Evolutionary conservation across 2,888 invertebrate genomes (phyloP), one percentile per base, ranked within the genome.

Genomic region (Lepidocyrtinus sp.): DNA sequence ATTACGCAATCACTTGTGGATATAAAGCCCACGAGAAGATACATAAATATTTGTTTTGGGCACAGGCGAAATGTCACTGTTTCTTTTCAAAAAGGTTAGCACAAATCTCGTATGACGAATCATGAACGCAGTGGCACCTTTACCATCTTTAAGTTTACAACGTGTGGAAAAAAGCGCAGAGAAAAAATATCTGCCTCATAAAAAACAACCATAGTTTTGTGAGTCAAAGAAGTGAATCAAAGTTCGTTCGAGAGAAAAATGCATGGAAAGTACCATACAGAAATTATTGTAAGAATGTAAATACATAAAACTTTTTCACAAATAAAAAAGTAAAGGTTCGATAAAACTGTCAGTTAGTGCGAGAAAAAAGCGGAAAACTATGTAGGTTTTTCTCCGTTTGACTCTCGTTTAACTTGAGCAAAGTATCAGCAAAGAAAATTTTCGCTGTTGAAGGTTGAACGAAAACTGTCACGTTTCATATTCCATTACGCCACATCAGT

Each of bases 391-490:
- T n/a, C n/a, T 36, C 36, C 36, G n/a, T 36, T 36, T 36, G 36
- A 36, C 36, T 36, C 36, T 36, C 12, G 36, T 36, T 36, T n/a
- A n/a, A n/a, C n/a, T n/a, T 12, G 50, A 50, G 15, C 2, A 7
- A 12, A 50, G 50, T 17, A 50, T n/a, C 12, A 50, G 50, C 50
- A 50, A 50, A 50, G 50, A 2, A 50, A 50, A 12, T 12, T 1
- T n/a, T n/a, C n/a, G 36, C 36, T 36, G 36, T 12, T 36, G 36
- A 67, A 72, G 64, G 72, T 55, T 77, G 72, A 72, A 72, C 61
- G 61, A 55, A 77, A 36, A 72, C 72, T 77, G 72, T 77, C 77
- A 72, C 67, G 61, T 77, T 71, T 61, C 77, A 77, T 61, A 70
- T 59, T n/a, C n/a, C n/a, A n/a, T n/a, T n/a, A n/a, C n/a, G n/a